phyloP scores from a whole-genome alignment of 2,113 vertebrate genomes.

The Paedocypris sp. region DNA sequence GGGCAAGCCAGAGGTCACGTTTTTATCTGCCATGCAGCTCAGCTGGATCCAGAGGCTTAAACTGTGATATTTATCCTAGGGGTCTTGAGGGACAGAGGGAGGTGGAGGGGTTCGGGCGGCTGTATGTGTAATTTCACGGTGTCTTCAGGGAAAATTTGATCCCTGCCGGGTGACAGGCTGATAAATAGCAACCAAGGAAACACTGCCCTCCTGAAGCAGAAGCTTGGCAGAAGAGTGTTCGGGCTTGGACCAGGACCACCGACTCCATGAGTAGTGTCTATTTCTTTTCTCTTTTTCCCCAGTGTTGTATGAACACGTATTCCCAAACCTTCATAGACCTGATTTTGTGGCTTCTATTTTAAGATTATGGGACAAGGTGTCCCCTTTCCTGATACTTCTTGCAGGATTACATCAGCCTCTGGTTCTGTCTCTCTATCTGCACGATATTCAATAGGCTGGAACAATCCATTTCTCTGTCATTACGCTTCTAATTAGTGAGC shows the following conservation, averaged over 20 bases:
- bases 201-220: slow-evolving; percentile 55
- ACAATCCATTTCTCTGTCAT: too few species aligned
- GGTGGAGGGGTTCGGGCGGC: too few species aligned
- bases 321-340: slow-evolving; percentile 1
- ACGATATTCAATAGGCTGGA: neutral
- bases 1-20: slow-evolving; percentile 60
- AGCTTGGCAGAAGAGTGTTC: too few species aligned
- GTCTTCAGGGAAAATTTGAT: slow-evolving; percentile 71
- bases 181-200: slow-evolving; percentile 65
- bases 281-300: neutral
- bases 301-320: neutral
- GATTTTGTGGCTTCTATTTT: slow-evolving; percentile 17
- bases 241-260: neutral
- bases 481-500: too few species aligned
- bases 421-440: neutral
- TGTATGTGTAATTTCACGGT: slow-evolving; percentile 71
- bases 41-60: slow-evolving; percentile 65
- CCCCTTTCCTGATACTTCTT: neutral
- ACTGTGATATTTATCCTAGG: slow-evolving; percentile 67
- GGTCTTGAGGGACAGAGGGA: slow-evolving; percentile 43
- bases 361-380: slow-evolving; percentile 8
- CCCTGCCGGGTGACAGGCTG: slow-evolving; percentile 65
- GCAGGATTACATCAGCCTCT: slow-evolving; percentile 3
- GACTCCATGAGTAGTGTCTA: neutral
- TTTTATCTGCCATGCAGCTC: slow-evolving; percentile 62